Base-by-base conservation (phyloP, 2,888 invertebrate species). In the Caenorhabditis afra region DNA sequence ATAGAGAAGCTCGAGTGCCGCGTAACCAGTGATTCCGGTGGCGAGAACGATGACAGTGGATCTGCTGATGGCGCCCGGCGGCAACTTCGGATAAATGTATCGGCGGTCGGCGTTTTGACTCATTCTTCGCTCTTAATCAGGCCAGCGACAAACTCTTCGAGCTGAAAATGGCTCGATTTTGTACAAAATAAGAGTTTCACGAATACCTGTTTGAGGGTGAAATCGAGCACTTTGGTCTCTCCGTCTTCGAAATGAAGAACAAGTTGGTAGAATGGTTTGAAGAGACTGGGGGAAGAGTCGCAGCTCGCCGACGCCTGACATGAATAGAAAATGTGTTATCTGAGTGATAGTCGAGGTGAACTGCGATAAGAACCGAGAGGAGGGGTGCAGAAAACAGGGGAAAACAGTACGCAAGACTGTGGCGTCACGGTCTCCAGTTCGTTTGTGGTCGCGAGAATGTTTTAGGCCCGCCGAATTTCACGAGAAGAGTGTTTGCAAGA, bases 41-140 rank as follows among this genome's bases (percentile, higher is more conserved):
- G 77, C 59, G 0, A 84, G 44, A 41, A 82, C 75, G 45, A 82
- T 78, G 14, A 77, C 75, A 3, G 85, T 81, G 0, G 81, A 82
- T 45, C 64, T 80, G 65, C 82, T 81, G 41, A 86, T 85, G 44
- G 82, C 82, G 0, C 85, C 86, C 8, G 81, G 73, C 12, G 83
- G 81, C 14, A 86, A 73, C 70, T 85, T 86, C 14, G 78, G 49
- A 61, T 84, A 84, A 62, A 86, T 84, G 35, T 59, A 58, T 11
- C 47, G 61, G 10, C 52, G 59, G 47, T 73, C 67, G 11, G 66
- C 64, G 14, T 65, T 74, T 16, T 65, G 57, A 53, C 44, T 79
- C 73, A 79, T 79, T 58, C n/a, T 71, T 58, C 0, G 14, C 52
- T 8, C 18, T 39, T 61, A 18, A 70, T 57, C 3, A 79, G 45